Evolutionary conservation across 2,797 vertebrate species (phyloP), one percentile per base, ranked within the genome.

Genomic region (Cephalopachus bancanus): DNA sequence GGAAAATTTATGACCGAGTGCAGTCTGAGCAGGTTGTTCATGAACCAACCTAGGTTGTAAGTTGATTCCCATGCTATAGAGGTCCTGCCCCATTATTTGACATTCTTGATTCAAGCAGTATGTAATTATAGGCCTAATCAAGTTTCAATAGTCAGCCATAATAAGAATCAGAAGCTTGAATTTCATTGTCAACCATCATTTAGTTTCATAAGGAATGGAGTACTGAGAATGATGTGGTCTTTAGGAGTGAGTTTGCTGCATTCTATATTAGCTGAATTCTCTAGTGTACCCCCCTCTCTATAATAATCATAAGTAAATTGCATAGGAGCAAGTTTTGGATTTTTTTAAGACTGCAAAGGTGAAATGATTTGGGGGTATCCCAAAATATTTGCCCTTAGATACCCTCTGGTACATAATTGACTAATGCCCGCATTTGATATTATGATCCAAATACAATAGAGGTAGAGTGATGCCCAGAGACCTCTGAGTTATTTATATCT

Each of bases 51-150:
- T 67, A 85, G 75, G 92, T 89, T 97, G 97, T 97, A 98, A 98
- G 97, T 96, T 98, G 97, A 97, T 93, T 97, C 97, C 95, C 83
- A n/a, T 95, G 91, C 93, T 89, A 87, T 89, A 96, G 88, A 98
- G 97, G 95, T 98, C 97, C 89, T 98, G 97, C 97, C 97, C 97
- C 98, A 98, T 98, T 98, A 98, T 98, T 99, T 99, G 98, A 98
- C 98, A 98, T 98, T 98, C 98, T 98, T 98, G 98, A 99, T 98
- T 98, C 98, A 98, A 98, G 98, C 87, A 96, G 97, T 97, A 89
- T 98, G 84, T 99, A 99, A 99, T 99, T 99, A 98, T 97, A 98
- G 98, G 84, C 97, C 98, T 98, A 98, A 98, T 99, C 98, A 5
- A 98, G 98, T 99, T 99, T 99, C 98, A 97, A 97, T 97, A 98